Conservation (phyloP, 2,797 vertebrate genomes). For the Argyrosomus regius region DNA sequence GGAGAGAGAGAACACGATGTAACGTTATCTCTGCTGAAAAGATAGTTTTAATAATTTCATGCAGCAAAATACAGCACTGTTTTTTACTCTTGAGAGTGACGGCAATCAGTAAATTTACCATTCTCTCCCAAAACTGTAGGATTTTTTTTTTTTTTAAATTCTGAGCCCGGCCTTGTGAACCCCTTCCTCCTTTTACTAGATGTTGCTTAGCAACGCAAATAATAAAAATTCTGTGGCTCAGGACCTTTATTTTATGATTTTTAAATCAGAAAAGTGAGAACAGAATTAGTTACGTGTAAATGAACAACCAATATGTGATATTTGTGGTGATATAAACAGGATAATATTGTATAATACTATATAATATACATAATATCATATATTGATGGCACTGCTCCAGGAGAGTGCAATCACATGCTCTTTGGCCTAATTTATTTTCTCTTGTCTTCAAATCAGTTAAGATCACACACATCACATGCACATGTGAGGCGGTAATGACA, state of each 20-base stretch:
- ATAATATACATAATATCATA: no score
- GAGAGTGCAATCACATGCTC: background rate
- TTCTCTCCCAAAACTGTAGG: no score
- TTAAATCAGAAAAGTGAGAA: background rate
- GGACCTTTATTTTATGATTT: background rate
- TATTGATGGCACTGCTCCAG: background rate
- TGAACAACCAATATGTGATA: background rate
- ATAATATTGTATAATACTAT: background rate
- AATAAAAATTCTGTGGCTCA: background rate
- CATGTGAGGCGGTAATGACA: background rate
- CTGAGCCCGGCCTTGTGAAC: background rate
- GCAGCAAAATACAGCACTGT: background rate
- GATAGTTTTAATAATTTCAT: background rate
- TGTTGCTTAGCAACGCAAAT: background rate
- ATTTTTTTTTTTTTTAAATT: no score
- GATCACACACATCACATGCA: background rate
- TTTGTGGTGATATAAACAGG: background rate
- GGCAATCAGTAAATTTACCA: background rate
- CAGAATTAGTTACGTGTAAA: background rate
- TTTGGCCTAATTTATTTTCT: background rate
- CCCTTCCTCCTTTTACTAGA: background rate
- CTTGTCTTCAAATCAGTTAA: background rate
- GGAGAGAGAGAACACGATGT: background rate
- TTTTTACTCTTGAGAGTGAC: background rate
- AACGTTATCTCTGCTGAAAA: background rate